A percentile compares a stretch with the other conserved stretches of the same genome.
Evolutionary conservation across 2,888 invertebrate species (phyloP).

Genomic region (Dioctria linearis): DNA sequence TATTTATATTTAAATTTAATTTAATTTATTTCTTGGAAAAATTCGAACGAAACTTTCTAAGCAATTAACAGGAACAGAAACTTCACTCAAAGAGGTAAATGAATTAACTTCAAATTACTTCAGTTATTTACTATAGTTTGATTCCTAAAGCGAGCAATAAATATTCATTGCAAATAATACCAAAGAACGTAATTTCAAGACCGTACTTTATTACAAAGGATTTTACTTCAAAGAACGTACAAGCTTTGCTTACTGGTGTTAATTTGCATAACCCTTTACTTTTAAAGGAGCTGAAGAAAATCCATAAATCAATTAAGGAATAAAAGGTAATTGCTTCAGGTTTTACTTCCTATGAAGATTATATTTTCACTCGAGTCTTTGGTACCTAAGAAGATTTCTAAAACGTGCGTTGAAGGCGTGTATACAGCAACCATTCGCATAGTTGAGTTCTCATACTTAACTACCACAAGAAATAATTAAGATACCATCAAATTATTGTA

Average conservation of each 20-base stretch:
- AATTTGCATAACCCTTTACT: constrained; percentile 23
- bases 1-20: too few species aligned
- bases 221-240: constrained; percentile 17
- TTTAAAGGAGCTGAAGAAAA: constrained; percentile 35
- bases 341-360: constrained; percentile 29
- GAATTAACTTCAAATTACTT: too few species aligned
- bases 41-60: too few species aligned
- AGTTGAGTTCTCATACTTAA: constrained; percentile 7
- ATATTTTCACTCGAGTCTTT: not conserved
- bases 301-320: constrained; percentile 48
- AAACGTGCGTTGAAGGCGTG: not conserved
- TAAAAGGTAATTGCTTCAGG: constrained; percentile 45
- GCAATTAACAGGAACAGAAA: too few species aligned
- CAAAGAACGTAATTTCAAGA: too few species aligned
- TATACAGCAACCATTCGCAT: not conserved
- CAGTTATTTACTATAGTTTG: too few species aligned
- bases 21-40: too few species aligned
- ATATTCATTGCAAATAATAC: constrained; percentile 12
- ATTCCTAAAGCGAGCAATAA: not conserved
- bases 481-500: constrained; percentile 46
- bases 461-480: constrained; percentile 50
- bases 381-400: constrained; percentile 10
- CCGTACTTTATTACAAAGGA: not conserved
- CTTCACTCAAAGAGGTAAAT: too few species aligned
- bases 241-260: not conserved